Base-by-base conservation (phyloP, 2,797 vertebrate species). In the Sarcophilus harrisii region DNA sequence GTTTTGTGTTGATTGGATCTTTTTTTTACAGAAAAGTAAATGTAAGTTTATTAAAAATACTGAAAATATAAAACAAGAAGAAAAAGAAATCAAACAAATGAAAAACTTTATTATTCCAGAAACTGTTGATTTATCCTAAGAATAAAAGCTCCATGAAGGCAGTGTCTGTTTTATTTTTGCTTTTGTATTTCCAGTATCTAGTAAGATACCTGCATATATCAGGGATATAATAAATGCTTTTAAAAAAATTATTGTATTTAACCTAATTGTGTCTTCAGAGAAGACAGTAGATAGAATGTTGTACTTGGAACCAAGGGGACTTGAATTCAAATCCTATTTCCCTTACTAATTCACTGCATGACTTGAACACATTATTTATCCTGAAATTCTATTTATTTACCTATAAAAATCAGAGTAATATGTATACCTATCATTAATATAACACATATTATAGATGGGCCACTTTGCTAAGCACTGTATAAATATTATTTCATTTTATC, bases 161-260 rank as follows among this genome's bases (percentile, higher is more conserved):
- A 73, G 6, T 2, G n/a, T 38, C 16, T 38, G 5, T 38, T 92
- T 91, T 58, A 89, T 45, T 90, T n/a, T 94, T 62, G 24, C n/a
- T 57, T 29, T 95, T 94, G 52, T 87, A 1, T 24, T 92, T 91
- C 55, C 90, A 94, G 92, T 30, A 52, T 45, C 14, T 73, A 57
- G 30, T 11, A 38, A 55, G n/a, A 16, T 16, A 21, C 73, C 55
- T 66, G 29, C 13, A 81, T n/a, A 57, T 1, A 28, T 28, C 1
- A 54, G 60, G 59, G 52, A 60, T 81, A 95, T 91, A 90, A 58
- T 28, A 95, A 96, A 73, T n/a, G 16, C n/a, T n/a, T 73, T n/a
- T 38, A 73, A 54, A 54, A 54, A 38, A 73, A 9, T 18, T 18
- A n/a, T 66, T 18, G 38, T 0, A 73, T 73, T 38, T 73, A 73